Evolutionary conservation across 2,888 invertebrate species (phyloP), one percentile per base, ranked within the genome.

Genomic region (Drosophila mimica): DNA sequence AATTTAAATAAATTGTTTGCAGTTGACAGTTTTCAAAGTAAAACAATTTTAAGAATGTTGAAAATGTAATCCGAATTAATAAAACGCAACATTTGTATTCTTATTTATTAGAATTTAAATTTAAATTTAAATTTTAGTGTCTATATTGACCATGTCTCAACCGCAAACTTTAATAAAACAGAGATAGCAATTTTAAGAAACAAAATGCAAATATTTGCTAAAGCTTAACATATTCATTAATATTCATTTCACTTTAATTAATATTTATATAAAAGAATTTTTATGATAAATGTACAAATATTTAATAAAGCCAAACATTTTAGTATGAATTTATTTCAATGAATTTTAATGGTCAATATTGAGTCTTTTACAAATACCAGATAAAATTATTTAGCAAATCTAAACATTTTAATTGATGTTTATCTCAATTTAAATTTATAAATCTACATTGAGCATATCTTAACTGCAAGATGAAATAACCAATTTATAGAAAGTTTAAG

Each of bases 1-100:
- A 38, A 57, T 70, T 63, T 40, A 20, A 59, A 59, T 25, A 54
- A 63, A 13, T 62, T 59, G 38, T 34, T 57, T 66, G 57, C 34
- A 20, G 6, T 25, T 57, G 51, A 57, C 68, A 57, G 28, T 34
- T 54, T 20, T 4, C 3, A 30, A 25, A 30, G 9, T n/a, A 0
- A 8, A 15, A 15, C 5, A 7, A 46, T 46, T 15, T 40, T 52
- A 11, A 5, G 25, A 57, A 38, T 33, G 15, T 5, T 6, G 5
- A 31, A 17, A 11, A 52, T 20, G 15, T 28, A 9, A 46, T 28
- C 6, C 17, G 3, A 34, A 58, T 58, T 46, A 4, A 0, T 46
- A 17, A 25, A 31, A 13, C n/a, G 2, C 4, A 15, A 11, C 1
- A 13, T 1, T 20, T 4, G 7, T 3, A 13, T 20, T 46, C 43